Conservation (phyloP, 2,888 invertebrate genomes). For the Calameuta pallipes region DNA sequence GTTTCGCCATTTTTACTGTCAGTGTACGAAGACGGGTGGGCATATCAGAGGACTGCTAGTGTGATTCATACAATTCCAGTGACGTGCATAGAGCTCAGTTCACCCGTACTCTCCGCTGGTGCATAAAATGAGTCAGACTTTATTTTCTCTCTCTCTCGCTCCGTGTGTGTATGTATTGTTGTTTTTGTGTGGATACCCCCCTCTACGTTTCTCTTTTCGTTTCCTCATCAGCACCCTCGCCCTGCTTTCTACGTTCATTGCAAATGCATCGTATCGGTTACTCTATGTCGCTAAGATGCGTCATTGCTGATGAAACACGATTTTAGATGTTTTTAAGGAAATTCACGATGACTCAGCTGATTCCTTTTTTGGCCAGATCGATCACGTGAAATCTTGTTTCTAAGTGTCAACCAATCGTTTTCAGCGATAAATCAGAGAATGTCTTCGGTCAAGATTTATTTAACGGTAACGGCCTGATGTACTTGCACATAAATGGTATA, state of each 20-base stretch:
- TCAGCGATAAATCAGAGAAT: not conserved
- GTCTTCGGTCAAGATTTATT: not conserved
- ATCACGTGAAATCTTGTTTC: not conserved
- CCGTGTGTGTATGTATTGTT: not conserved
- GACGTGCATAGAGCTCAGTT: slow-evolving; percentile 28
- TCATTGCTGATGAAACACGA: not conserved
- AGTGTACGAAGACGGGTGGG: slow-evolving; percentile 10
- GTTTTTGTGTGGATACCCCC: not conserved
- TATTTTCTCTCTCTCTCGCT: slow-evolving; percentile 8
- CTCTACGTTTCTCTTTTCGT: slow-evolving; percentile 4
- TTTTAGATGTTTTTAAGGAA: not conserved
- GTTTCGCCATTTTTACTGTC: slow-evolving; percentile 36
- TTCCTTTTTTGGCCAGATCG: not conserved
- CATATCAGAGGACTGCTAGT: slow-evolving; percentile 16
- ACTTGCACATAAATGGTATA: not conserved
- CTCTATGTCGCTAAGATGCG: slow-evolving; percentile 3
- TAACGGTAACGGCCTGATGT: not conserved
- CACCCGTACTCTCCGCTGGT: slow-evolving; percentile 16
- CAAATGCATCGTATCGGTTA: slow-evolving; percentile 1
- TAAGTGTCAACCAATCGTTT: not conserved
- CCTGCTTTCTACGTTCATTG: not conserved
- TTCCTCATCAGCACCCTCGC: not conserved
- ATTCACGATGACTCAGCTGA: not conserved
- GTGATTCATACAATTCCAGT: slow-evolving; percentile 38
- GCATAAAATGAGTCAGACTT: slow-evolving; percentile 25